Base-by-base conservation (phyloP, 2,797 vertebrate species). In the Luscinia luscinia region DNA sequence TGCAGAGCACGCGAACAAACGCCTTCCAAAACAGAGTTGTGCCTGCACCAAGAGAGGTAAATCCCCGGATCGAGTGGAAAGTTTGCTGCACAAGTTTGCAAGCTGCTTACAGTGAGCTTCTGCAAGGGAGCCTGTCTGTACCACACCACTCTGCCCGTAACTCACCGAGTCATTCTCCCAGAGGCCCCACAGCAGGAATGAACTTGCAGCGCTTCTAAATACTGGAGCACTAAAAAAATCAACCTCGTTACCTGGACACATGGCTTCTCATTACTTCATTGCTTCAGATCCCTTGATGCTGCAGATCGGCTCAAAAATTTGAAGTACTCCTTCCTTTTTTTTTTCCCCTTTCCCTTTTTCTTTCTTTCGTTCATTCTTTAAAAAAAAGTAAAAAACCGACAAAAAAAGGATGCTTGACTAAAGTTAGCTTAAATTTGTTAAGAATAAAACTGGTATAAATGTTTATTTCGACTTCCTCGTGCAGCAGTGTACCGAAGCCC, bases 401-500 rank as follows among this genome's bases (percentile, higher is more conserved):
- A 62, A 58, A 83, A 83, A 82, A 84, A 69, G 28, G 48, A 91
- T 30, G 48, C 91, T 94, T 68, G 59, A 92, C 93, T 77, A 90
- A 96, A 96, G 94, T 96, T 96, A 91, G 84, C 95, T 93, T 94
- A 97, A 93, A 94, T 96, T 93, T 89, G 83, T 95, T 83, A 84
- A 95, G 95, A 94, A 84, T 97, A 93, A 94, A 97, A 90, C 84
- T 68, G 1, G 90, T 96, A 95, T 97, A 97, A 90, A 90, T 97
- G 98, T 97, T 97, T 97, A 97, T 96, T 97, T 84, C 96, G 96
- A 97, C 97, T 97, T 97, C 97, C 97, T 97, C 87, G 97, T 97
- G 95, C 97, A 0, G 96, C 96, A 95, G 96, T 97, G 97, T 96
- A 97, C 97, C 41, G 95, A 94, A 98, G 95, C 96, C 97, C 97